These are phyloP conservation scores for Reinhardtius hippoglossoides DNA, from an alignment of 2,113 vertebrate genomes.

Conservation along the genomic window DNA sequence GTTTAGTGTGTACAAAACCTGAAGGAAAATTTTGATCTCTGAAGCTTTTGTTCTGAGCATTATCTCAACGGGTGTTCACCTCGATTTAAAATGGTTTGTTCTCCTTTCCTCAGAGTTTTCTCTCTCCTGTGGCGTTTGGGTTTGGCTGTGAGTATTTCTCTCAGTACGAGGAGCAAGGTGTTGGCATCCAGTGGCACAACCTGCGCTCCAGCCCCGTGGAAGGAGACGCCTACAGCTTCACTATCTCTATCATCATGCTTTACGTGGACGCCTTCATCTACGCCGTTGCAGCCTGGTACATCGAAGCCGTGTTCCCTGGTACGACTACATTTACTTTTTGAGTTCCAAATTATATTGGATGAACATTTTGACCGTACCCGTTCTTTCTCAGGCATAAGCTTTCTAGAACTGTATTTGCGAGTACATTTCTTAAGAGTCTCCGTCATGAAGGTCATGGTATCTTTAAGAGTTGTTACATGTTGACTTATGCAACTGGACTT, in stretches of 20 bases:
- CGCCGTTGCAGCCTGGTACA: slow-evolving; percentile 87
- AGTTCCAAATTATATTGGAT: not conserved
- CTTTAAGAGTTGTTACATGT: too few species aligned
- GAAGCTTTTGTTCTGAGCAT: not conserved
- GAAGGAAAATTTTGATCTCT: not conserved
- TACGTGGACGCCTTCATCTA: slow-evolving; percentile 88
- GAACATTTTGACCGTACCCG: too few species aligned
- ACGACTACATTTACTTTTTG: not conserved
- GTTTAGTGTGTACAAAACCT: rapidly evolving
- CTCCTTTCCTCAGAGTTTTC: slow-evolving; percentile 83
- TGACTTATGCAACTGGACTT: too few species aligned
- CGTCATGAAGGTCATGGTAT: too few species aligned
- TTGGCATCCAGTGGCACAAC: slow-evolving; percentile 92
- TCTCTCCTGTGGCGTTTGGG: slow-evolving; percentile 94
- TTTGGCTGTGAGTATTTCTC: slow-evolving; percentile 93
- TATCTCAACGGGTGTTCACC: not conserved
- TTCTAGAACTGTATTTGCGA: not conserved
- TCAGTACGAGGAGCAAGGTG: slow-evolving; percentile 90
- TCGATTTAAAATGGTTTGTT: not conserved
- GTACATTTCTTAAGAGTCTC: too few species aligned
- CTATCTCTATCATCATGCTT: slow-evolving; percentile 83
- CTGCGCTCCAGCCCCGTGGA: slow-evolving; percentile 81
- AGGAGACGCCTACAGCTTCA: slow-evolving; percentile 87
- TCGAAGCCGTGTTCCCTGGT: slow-evolving; percentile 93
- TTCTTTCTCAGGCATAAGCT: not conserved